A percentile compares a stretch with the other conserved stretches of the same genome.
Conservation (phyloP, 2,888 invertebrate species). For the Suillia variegata region DNA sequence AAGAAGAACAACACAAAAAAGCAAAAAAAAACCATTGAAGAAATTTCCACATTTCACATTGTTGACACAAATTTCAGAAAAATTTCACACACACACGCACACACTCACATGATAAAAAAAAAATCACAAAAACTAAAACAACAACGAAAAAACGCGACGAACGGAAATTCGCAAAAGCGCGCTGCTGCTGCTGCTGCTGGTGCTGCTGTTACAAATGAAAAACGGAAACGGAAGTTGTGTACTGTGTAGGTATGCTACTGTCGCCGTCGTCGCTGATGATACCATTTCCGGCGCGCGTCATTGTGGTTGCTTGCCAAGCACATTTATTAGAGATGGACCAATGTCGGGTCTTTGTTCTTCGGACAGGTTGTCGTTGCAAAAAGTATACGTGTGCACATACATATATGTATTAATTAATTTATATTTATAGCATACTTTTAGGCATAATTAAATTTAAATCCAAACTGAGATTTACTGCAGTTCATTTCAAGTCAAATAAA, state of each 20-base stretch:
- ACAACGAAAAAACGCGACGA: slow-evolving; percentile 23
- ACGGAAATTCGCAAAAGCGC: slow-evolving; percentile 4
- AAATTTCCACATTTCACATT: slow-evolving; percentile 14
- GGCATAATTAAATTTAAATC: no score
- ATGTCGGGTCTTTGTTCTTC: no score
- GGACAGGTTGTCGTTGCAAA: no score
- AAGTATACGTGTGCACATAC: no score
- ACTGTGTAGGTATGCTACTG: slow-evolving; percentile 10
- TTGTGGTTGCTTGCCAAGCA: slow-evolving; percentile 3
- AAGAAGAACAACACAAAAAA: no score
- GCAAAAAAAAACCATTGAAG: slow-evolving; percentile 5
- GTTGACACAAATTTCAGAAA: slow-evolving; percentile 39
- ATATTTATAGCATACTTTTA: no score
- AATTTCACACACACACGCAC: slow-evolving; percentile 9
- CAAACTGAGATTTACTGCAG: no score
- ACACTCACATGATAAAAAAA: no score
- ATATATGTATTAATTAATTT: no score
- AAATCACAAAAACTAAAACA: slow-evolving; percentile 6
- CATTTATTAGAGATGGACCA: not conserved
- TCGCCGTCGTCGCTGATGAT: no score
- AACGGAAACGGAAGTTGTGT: slow-evolving; percentile 16
- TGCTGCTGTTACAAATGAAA: slow-evolving; percentile 13
- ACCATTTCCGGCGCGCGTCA: slow-evolving; percentile 12
- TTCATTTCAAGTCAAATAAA: no score
- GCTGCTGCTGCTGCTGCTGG: no score